Evolutionary conservation across 92 coral and sea anemone genomes (phyloP), one percentile per base, ranked within the genome.

Genomic region (Meandrina meandrites): DNA sequence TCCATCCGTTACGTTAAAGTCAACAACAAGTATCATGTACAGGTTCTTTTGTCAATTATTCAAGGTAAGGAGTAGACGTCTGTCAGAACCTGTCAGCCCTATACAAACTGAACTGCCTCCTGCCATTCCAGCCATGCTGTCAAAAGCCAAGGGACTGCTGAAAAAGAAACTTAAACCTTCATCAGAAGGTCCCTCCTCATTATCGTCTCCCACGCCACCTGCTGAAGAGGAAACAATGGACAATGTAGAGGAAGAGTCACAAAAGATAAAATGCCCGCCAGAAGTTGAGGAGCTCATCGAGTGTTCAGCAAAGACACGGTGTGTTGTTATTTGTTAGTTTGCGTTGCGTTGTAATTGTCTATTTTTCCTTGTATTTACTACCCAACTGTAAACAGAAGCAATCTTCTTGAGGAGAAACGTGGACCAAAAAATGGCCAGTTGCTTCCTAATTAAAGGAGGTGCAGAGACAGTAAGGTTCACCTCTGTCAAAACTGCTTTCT

Each of bases 101-200:
- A 35, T 77, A 45, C 93, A 88, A 14, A 51, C 88, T 53, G 95
- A 90, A 74, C 84, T 92, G 15, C 83, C 91, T 24, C 96, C 92
- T 15, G 94, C 94, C 34, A 88, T 93, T 22, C 96, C 96, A 13
- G 87, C 94, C 17, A 93, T 93, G 88, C 72, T 93, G 28, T 88
- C 92, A 30, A 93, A 93, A 87, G 96, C 96, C n/a, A 91, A 93
- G 78, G 96, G 81, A 35, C 53, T 94, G 76, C 85, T 94, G 30
- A 90, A 90, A 68, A 86, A 80, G 90, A 92, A 81, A 71, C 91
- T 92, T 2, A 90, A 78, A 36, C 40, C 86, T 4, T 76, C 84
- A 72, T 88, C 86, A 79, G 84, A 79, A 17, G 91, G 85, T 27
- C 9, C 83, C 21, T 79, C 72, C 27, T 50, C 64, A 32, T 80